phyloP scores from a whole-genome alignment of 1,140 invertebrate genomes.

The Pteromalus puparum region DNA sequence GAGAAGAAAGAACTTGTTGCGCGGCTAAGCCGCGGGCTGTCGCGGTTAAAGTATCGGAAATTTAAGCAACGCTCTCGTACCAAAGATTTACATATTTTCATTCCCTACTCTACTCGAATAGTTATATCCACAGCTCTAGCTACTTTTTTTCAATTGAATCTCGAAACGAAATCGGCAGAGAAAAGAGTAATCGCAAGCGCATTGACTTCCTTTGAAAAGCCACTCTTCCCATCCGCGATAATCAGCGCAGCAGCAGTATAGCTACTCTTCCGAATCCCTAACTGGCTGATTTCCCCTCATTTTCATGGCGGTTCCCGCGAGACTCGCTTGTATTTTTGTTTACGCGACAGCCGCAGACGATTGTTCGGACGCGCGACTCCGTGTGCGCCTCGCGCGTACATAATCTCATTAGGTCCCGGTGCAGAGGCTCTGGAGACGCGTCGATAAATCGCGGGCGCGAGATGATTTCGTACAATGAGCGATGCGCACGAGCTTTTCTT shows the following conservation, averaged over 20 bases:
- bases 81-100: conserved; percentile 1
- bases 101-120: not conserved
- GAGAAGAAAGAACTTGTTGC: conserved; percentile 76
- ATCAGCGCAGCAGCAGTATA: not conserved
- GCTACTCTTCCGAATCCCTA: not conserved
- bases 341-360: conserved; percentile 3
- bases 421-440: not conserved
- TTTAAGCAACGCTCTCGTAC: not conserved
- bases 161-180: not conserved
- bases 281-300: not conserved
- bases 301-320: not conserved
- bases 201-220: not conserved
- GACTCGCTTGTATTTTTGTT: not conserved
- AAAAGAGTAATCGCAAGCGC: not conserved
- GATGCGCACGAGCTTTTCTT: not conserved
- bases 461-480: not conserved
- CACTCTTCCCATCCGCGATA: not conserved
- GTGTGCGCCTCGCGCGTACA: not conserved
- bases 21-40: conserved; percentile 61
- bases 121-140: too few relatives aligned
- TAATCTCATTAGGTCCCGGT: conserved; percentile 40
- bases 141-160: not conserved
- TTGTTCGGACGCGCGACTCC: conserved; percentile 35
- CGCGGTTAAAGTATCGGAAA: conserved; percentile 61
- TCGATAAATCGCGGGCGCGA: not conserved